Conservation (phyloP, 2,113 vertebrate species). For the Indicator indicator region DNA sequence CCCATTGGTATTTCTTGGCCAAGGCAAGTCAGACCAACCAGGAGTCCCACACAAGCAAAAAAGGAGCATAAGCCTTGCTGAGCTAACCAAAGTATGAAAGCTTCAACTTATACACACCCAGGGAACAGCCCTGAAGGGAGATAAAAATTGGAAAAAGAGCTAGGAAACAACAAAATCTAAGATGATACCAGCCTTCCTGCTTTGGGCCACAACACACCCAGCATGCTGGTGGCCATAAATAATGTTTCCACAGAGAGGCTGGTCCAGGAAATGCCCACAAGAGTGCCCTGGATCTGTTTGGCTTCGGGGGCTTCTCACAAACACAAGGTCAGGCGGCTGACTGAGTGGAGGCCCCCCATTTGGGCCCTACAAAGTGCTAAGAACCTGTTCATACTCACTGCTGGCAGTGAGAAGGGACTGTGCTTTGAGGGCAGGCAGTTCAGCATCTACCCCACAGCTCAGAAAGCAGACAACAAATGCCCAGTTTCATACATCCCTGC, state of each 20-base stretch:
- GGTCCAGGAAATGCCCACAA: neutral
- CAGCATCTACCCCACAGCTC: fast-evolving
- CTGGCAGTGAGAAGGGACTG: neutral
- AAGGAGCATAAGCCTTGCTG: fast-evolving
- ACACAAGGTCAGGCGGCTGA: neutral
- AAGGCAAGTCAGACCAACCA: fast-evolving
- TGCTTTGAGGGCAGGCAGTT: neutral
- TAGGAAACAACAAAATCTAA: neutral
- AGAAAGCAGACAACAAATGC: neutral
- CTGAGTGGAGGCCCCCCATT: fast-evolving
- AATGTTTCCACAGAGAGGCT: neutral
- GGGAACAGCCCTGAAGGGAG: neutral
- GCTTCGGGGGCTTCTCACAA: neutral
- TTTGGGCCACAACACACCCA: neutral
- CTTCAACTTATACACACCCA: neutral
- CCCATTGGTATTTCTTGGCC: neutral
- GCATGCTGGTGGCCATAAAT: neutral
- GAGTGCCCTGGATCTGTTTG: neutral
- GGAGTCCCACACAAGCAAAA: neutral
- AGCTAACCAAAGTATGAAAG: neutral
- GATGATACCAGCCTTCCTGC: neutral
- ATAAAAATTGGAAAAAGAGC: neutral
- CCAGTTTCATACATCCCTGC: neutral
- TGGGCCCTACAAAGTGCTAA: neutral
- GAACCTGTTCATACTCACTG: neutral